A percentile compares a stretch with the other conserved stretches of the same genome.
These are phyloP conservation scores for Crax fasciolata DNA, from an alignment of 2,797 vertebrate species.

Conservation along the genomic window DNA sequence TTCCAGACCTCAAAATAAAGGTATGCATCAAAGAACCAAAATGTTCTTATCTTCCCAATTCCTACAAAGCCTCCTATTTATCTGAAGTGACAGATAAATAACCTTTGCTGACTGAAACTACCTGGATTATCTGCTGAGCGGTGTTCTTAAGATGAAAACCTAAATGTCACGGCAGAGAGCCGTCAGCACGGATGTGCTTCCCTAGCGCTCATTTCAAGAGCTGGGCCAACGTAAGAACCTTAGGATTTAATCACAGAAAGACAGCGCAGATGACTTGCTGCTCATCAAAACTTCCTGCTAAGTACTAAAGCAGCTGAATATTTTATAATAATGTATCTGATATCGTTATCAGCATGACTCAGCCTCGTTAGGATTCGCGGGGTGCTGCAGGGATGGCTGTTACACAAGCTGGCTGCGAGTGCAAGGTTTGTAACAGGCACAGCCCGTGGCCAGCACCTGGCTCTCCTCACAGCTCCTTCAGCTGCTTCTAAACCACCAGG, in stretches of 20 bases:
- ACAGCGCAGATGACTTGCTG: neutral
- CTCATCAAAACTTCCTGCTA: neutral
- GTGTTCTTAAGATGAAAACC: neutral
- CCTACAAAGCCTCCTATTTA: neutral
- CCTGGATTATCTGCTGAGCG: conserved; percentile 10
- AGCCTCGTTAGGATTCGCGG: neutral
- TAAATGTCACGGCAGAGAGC: neutral
- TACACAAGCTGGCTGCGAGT: rapidly evolving
- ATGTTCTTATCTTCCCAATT: neutral
- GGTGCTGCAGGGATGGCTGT: neutral
- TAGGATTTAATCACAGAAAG: neutral
- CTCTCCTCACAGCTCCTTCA: rapidly evolving
- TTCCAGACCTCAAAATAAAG: neutral
- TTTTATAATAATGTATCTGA: neutral
- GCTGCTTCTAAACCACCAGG: rapidly evolving
- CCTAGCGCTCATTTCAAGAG: neutral
- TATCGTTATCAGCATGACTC: neutral
- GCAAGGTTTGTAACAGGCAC: too few relatives aligned
- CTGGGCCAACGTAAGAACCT: neutral
- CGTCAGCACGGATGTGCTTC: neutral
- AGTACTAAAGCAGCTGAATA: neutral
- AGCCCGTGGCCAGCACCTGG: neutral
- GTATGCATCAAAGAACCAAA: neutral
- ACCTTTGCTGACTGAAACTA: conserved; percentile 11
- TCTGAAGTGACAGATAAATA: conserved; percentile 39